Evolutionary conservation across 2,113 vertebrate genomes (phyloP), one percentile per base, ranked within the genome.

Genomic region (Polypterus bichir): DNA sequence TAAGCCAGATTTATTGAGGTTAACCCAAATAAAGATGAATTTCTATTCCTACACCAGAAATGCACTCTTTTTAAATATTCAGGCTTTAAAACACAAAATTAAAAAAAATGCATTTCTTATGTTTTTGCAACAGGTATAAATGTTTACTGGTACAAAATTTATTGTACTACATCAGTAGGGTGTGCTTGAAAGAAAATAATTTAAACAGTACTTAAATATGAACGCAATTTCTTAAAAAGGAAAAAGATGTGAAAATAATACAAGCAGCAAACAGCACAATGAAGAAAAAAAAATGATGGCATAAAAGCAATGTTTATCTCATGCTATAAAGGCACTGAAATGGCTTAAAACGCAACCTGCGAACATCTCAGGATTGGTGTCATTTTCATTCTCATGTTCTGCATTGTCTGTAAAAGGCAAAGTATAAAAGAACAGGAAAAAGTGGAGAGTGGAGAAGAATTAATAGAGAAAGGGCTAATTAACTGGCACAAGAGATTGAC

Each of bases 321-420:
- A 89, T 88, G 87, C 87, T 67, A 68, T 46, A 65, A 59, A 5
- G 48, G 62, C 8, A 55, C 9, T 11, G 64, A 1, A 62, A 55
- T 46, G 73, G 71, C 9, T 63, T 73, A 71, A 81, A 70, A 66
- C 70, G 91, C 87, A 87, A 98, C 94, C 95, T 97, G 95, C 78
- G 76, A 87, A 80, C 78, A 85, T 77, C 86, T 94, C 77, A 65
- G 94, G 81, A 82, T 88, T 84, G 75, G 91, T 87, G 64, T 97
- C 91, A 88, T 86, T 97, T 81, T 93, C 92, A 94, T 85, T 97
- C 75, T 93, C 94, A 87, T 88, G 85, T 92, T 87, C 93, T 86
- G 94, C 82, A 85, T 87, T 82, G 69, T 98, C 95, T 98, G 94
- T 66, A 80, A 80, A 73, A 90, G 80, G 90, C 76, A 80, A 92